A percentile compares a stretch with the other conserved stretches of the same genome.
Conservation (phyloP, 64 coral and sea anemone genomes). For the Pocillopora verrucosa region DNA sequence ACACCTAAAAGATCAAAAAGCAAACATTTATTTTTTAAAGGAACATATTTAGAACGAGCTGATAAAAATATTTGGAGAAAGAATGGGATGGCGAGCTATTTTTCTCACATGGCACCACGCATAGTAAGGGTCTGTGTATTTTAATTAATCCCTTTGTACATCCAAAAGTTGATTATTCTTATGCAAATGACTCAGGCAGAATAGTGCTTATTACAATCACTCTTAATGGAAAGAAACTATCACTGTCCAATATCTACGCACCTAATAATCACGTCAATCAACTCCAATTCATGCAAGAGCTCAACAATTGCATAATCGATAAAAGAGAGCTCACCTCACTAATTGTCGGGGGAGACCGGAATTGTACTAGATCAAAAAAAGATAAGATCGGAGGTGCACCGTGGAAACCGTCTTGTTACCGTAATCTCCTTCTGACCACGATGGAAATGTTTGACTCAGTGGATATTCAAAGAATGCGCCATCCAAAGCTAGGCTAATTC, state of each 20-base stretch:
- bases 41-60: too few relatives aligned
- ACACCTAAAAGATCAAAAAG: too few relatives aligned
- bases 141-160: background rate
- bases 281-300: conserved; percentile 15
- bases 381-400: conserved; percentile 10
- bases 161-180: background rate
- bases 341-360: conserved; percentile 5
- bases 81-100: background rate
- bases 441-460: conserved; percentile 26
- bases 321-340: background rate
- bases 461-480: conserved; percentile 19
- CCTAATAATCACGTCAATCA: conserved; percentile 15
- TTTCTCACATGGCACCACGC: background rate
- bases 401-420: background rate
- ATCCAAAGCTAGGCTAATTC: conserved; percentile 6
- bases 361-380: conserved; percentile 6
- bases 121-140: background rate
- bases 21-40: too few relatives aligned
- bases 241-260: conserved; percentile 15
- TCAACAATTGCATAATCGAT: conserved; percentile 13
- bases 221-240: background rate
- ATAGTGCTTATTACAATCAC: background rate
- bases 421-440: background rate
- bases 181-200: background rate
- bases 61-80: background rate